Base-by-base conservation (phyloP, 2,113 vertebrate species). In the Penelope pileata region DNA sequence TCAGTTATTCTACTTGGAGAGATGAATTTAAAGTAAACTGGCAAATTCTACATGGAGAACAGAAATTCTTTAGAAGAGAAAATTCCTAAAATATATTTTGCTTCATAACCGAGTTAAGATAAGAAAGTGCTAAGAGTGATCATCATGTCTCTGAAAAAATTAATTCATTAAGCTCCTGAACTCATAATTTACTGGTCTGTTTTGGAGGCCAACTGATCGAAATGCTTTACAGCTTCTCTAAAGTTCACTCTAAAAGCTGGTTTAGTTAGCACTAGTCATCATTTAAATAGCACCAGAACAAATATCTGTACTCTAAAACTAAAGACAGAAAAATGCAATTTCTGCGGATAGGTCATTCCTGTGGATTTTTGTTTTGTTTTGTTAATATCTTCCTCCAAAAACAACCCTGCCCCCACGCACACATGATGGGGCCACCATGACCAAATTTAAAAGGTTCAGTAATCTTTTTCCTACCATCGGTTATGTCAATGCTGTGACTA, bases 341-440 rank as follows among this genome's bases (percentile, higher is more conserved):
- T 53, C 24, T 1, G 0, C 11, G 27, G 26, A 27, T 23, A n/a
- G 27, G 6, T 62, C 32, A 82, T 83, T 34, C 60, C 19, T 54
- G 45, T 47, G 45, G 45, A 19, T 22, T 19, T 22, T 60, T 38
- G n/a, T n/a, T n/a, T n/a, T n/a, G n/a, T n/a, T n/a, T n/a, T n/a
- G n/a, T n/a, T n/a, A 27, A 15, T 8, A 16, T 32, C 12, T 8
- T 22, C 74, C 54, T 29, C 45, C 34, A 32, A 70, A 19, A 14
- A 51, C 48, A 32, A 16, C 29, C 23, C 27, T 40, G 22, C 19
- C 43, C 63, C 34, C 32, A 22, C 2, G 8, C 17, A 38, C 34
- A 67, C 10, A 17, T 4, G 16, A 62, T 3, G 12, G 14, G 16
- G 29, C 11, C 24, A 47, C 12, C 36, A 18, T 0, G 1, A 68